Percentiles rank a stretch among this genome's conserved stretches.
Evolutionary conservation across 2,797 vertebrate genomes (phyloP).

Genomic region (Psittacula echo): DNA sequence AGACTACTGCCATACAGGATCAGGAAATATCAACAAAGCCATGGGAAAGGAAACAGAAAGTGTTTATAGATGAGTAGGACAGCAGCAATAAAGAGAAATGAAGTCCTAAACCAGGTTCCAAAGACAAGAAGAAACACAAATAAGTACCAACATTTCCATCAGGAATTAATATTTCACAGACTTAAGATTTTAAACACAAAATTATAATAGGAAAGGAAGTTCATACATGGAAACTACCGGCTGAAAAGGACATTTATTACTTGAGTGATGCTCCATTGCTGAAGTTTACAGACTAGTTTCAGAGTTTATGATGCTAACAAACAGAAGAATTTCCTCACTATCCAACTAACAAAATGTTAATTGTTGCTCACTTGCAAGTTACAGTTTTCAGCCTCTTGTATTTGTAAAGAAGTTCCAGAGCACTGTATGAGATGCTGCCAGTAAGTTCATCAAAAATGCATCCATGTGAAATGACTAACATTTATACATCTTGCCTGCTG

Average conservation of each 20-base stretch:
- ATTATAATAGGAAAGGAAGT: not conserved
- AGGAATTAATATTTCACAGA: not conserved
- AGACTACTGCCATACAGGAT: not conserved
- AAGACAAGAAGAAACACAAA: not conserved
- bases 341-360: not conserved
- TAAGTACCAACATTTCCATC: not conserved
- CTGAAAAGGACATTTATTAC: not conserved
- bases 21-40: not conserved
- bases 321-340: not conserved
- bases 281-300: not conserved
- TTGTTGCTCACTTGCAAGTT: not conserved
- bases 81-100: not conserved
- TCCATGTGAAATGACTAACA: not conserved
- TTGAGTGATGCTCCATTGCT: not conserved
- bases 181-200: not conserved
- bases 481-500: not conserved
- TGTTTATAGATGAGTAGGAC: not conserved
- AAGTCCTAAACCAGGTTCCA: not conserved
- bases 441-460: not conserved
- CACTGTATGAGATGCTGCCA: not conserved
- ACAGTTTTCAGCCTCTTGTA: not conserved
- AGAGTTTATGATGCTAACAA: not conserved
- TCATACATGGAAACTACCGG: not conserved
- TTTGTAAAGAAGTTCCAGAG: not conserved
- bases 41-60: not conserved